These are phyloP conservation scores for Apteryx owenii DNA, from an alignment of 2,113 vertebrate species.

Conservation along the genomic window DNA sequence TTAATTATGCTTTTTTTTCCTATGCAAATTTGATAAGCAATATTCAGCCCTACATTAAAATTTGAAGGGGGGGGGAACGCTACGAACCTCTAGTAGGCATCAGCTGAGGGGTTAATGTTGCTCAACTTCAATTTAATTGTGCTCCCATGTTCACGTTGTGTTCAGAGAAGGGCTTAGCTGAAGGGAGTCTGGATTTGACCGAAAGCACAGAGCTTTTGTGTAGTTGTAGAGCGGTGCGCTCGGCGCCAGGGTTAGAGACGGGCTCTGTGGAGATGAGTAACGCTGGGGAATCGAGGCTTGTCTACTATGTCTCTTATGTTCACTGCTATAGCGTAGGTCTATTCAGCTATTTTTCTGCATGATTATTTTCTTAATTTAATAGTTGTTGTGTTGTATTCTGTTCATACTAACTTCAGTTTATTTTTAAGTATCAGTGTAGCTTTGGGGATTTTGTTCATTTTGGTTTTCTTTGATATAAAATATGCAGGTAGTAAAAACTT, in stretches of 20 bases:
- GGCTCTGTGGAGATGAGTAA: slow-evolving; percentile 30
- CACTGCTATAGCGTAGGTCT: slow-evolving; percentile 75
- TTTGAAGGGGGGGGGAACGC: too few species aligned
- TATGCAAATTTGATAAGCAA: not conserved
- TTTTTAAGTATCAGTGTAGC: not conserved
- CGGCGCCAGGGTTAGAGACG: not conserved
- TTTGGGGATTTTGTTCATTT: not conserved
- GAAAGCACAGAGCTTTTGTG: not conserved
- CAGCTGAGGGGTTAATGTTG: slow-evolving; percentile 45
- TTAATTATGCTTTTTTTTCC: not conserved
- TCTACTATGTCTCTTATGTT: slow-evolving; percentile 57
- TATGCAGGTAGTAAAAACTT: not conserved
- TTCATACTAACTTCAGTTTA: not conserved
- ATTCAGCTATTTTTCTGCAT: not conserved
- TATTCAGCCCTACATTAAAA: not conserved
- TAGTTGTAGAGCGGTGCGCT: not conserved
- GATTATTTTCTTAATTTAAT: not conserved
- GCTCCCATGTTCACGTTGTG: not conserved
- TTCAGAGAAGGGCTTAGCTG: slow-evolving; percentile 7
- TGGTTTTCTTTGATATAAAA: not conserved
- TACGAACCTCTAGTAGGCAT: not conserved
- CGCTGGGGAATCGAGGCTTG: slow-evolving; percentile 11
- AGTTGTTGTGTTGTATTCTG: not conserved
- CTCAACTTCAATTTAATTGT: slow-evolving; percentile 19
- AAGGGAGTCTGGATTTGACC: slow-evolving; percentile 15